phyloP scores from a whole-genome alignment of 2,888 invertebrate species.

The Epirrhoe alternata region DNA sequence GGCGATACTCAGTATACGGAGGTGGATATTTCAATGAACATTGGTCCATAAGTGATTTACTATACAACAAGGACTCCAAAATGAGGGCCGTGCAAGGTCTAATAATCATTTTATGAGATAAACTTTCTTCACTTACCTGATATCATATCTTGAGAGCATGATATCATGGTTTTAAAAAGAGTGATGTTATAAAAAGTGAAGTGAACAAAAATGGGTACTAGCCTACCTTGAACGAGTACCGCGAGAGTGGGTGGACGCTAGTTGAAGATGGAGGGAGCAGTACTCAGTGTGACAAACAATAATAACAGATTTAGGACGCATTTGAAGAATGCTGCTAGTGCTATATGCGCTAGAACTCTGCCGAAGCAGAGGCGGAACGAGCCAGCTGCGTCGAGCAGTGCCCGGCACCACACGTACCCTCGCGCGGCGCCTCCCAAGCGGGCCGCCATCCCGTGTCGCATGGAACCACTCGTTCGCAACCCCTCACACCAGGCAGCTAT shows the following conservation, averaged over 20 bases:
- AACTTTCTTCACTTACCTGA: conserved; percentile 8
- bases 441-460: conserved; percentile 68
- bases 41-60: conserved; percentile 27
- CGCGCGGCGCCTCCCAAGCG: conserved; percentile 72
- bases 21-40: conserved; percentile 42
- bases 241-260: conserved; percentile 42
- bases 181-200: conserved; percentile 46
- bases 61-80: conserved; percentile 32
- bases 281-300: conserved; percentile 78
- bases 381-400: conserved; percentile 57
- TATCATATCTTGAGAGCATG: conserved; percentile 5
- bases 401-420: conserved; percentile 77
- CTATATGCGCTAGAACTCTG: conserved; percentile 76
- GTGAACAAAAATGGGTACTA: conserved; percentile 65
- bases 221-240: conserved; percentile 62
- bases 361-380: conserved; percentile 78
- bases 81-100: conserved; percentile 36
- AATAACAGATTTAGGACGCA: conserved; percentile 75
- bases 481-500: conserved; percentile 52
- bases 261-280: conserved; percentile 81
- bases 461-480: conserved; percentile 68
- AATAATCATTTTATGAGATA: conserved; percentile 36
- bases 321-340: conserved; percentile 79
- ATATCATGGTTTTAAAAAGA: conserved; percentile 36
- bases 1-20: conserved; percentile 39